Percentiles rank a stretch among this genome's conserved stretches.
Evolutionary conservation across 2,888 invertebrate genomes (phyloP).

Genomic region (Ernsta delagoae): DNA sequence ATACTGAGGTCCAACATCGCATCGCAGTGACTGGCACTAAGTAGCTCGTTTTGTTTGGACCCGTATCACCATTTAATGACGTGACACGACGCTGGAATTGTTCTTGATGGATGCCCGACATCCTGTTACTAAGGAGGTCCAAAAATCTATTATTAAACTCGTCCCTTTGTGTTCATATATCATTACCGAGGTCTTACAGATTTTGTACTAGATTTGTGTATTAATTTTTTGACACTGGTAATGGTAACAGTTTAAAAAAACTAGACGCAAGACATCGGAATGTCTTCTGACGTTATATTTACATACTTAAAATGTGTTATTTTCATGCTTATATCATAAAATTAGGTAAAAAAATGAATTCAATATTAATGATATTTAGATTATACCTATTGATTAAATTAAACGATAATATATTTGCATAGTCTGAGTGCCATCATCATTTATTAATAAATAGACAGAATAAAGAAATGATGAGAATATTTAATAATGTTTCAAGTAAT

Average conservation of each 20-base stretch:
- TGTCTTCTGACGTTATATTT: too few species aligned
- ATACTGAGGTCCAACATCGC: conserved; percentile 38
- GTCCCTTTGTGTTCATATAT: conserved; percentile 24
- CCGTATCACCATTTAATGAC: conserved; percentile 58
- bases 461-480: background rate
- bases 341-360: too few species aligned
- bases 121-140: conserved; percentile 18
- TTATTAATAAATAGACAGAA: background rate
- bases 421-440: too few species aligned
- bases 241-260: too few species aligned
- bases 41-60: conserved; percentile 44
- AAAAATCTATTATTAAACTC: conserved; percentile 34
- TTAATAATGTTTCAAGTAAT: background rate
- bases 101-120: conserved; percentile 45
- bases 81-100: conserved; percentile 51
- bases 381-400: too few species aligned
- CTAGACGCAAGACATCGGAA: too few species aligned
- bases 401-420: too few species aligned
- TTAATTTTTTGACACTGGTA: too few species aligned
- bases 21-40: conserved; percentile 46
- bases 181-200: background rate
- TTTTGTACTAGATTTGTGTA: background rate
- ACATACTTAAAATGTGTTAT: too few species aligned
- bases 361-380: too few species aligned
- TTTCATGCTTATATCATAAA: too few species aligned